These are phyloP conservation scores for Euwallacea fornicatus DNA, from an alignment of 1,140 invertebrate genomes.

Conservation along the genomic window DNA sequence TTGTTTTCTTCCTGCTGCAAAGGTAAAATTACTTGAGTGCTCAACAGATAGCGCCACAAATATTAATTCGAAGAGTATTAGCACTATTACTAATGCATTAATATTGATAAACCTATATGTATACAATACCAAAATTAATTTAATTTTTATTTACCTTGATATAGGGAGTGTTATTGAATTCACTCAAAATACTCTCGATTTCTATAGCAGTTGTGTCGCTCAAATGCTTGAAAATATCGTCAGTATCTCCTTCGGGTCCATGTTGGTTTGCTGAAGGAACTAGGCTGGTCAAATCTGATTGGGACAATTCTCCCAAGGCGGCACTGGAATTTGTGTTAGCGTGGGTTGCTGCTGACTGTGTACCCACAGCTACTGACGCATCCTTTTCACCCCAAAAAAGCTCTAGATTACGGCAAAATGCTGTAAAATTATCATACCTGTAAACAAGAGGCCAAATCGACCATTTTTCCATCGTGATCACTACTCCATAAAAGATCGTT, in stretches of 20 bases:
- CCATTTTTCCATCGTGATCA: constrained; percentile 89
- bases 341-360: constrained; percentile 47
- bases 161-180: constrained; percentile 55
- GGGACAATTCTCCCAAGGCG: constrained; percentile 63
- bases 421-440: constrained; percentile 62
- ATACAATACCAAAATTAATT: neutral
- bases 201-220: constrained; percentile 66
- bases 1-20: constrained; percentile 55
- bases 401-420: constrained; percentile 7
- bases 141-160: constrained; percentile 55
- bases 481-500: constrained; percentile 90
- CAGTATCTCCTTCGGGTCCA: constrained; percentile 62
- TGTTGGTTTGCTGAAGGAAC: constrained; percentile 58
- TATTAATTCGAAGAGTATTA: too few species aligned
- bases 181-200: constrained; percentile 59
- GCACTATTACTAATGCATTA: neutral
- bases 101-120: neutral
- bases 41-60: neutral
- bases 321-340: constrained; percentile 41
- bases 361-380: constrained; percentile 51
- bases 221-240: constrained; percentile 72
- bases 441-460: constrained; percentile 83
- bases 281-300: constrained; percentile 67
- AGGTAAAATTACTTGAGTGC: neutral
- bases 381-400: constrained; percentile 46